Evolutionary conservation across 2,797 vertebrate species (phyloP), one percentile per base, ranked within the genome.

Genomic region (Sebastes hubbsi): DNA sequence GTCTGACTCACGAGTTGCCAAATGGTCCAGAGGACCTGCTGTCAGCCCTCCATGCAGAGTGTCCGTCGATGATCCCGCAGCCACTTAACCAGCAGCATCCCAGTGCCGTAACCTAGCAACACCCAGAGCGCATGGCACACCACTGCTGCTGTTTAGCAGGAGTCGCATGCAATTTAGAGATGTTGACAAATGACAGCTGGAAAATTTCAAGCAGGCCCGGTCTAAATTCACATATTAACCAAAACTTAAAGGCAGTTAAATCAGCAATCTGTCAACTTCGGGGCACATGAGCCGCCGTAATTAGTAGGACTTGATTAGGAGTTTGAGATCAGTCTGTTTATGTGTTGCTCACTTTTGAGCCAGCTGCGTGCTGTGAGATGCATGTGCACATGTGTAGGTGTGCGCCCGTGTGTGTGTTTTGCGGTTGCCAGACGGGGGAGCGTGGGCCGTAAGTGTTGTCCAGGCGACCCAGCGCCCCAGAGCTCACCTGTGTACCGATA

Each of bases 401-500:
- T 79, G 67, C 56, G 2, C 14, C 27, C 16, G 8, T 76, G 72
- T 76, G 72, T 82, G 76, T 85, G 27, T 61, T 64, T 77, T 83
- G 61, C 30, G n/a, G 91, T 92, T 91, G 81, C 73, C 86, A 89
- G 62, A 84, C 72, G 72, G 66, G 91, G 91, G 91, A 92, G 42
- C 22, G 1, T 66, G 22, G 30, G 72, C 65, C 8, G 2, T 65
- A 73, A 18, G 22, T 62, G 92, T 93, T 77, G 90, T 85, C 89
- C 69, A 25, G 91, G n/a, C 82, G 4, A 91, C 87, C 69, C 34
- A 34, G 38, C 61, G 63, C 87, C 89, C 74, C 88, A 83, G 91
- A 94, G 94, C 93, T 91, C 91, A 95, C 95, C 94, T 96, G 95
- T 96, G 95, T 96, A 96, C 95, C 94, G 87, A 96, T 96, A 91